phyloP scores from a whole-genome alignment of 2,888 invertebrate genomes.

The Papilio protenor region DNA sequence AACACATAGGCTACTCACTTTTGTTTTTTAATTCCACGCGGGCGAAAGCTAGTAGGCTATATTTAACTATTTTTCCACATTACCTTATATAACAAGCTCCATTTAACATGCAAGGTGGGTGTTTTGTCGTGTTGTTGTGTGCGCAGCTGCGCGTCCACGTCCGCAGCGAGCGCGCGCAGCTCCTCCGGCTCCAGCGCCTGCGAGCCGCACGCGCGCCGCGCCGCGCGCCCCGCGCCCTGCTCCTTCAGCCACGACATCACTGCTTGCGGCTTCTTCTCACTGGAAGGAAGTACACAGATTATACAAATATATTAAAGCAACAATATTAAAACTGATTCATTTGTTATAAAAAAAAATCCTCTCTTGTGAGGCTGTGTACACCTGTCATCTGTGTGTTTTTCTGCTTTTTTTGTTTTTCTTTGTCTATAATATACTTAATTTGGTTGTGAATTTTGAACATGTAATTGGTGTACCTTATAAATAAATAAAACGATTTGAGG shows the following conservation, averaged over 20 bases:
- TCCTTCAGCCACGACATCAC: conserved; percentile 88
- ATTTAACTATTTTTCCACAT: background rate
- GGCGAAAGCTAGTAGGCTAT: no score
- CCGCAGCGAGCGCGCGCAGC: conserved; percentile 67
- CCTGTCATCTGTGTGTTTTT: no score
- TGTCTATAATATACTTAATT: no score
- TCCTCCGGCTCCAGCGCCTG: conserved; percentile 88
- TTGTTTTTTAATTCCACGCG: no score
- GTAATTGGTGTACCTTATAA: no score
- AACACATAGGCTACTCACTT: no score
- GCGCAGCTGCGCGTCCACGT: conserved; percentile 68
- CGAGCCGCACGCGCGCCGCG: conserved; percentile 88
- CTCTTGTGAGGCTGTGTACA: no score
- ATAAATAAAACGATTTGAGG: no score
- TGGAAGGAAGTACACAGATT: conserved; percentile 45
- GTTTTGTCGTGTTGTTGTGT: conserved; percentile 69
- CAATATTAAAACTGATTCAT: no score
- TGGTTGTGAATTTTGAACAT: no score
- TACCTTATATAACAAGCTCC: conserved; percentile 90
- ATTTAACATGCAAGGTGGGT: conserved; percentile 90
- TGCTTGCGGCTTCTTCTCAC: conserved; percentile 76
- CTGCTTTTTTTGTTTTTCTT: no score
- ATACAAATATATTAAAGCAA: background rate
- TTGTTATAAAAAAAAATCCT: no score
- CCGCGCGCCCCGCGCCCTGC: conserved; percentile 86